phyloP scores from a whole-genome alignment of 1,140 invertebrate genomes.

The Brachionus koreanus region DNA sequence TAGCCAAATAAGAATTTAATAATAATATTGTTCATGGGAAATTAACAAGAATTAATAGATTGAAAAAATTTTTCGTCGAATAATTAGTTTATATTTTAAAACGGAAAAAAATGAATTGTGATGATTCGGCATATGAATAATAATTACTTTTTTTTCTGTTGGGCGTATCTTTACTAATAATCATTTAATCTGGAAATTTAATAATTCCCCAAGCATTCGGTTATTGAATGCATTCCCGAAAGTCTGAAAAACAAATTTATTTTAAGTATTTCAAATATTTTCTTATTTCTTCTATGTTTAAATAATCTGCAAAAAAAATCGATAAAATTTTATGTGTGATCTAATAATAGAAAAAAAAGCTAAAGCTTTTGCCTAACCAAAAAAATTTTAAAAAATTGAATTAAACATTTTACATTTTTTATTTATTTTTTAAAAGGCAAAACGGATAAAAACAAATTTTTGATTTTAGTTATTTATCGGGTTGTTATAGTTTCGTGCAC shows the following conservation, averaged over 20 bases:
- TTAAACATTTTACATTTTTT: background rate
- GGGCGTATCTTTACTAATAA: background rate
- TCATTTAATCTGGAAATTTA: background rate
- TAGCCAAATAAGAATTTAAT: background rate
- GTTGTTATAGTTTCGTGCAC: background rate
- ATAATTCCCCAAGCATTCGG: background rate
- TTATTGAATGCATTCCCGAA: background rate
- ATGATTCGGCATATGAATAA: background rate
- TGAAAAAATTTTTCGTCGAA: no score
- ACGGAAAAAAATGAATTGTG: background rate
- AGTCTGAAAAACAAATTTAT: background rate
- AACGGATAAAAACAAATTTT: background rate
- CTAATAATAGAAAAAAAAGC: background rate
- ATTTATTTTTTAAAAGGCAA: background rate
- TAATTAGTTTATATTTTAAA: no score
- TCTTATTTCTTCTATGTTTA: background rate
- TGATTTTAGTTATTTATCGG: background rate
- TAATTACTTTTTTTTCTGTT: background rate
- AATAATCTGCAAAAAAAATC: background rate
- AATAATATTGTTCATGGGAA: background rate
- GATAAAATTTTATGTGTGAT: background rate
- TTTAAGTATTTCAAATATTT: slow-evolving; percentile 1
- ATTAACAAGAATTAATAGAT: background rate
- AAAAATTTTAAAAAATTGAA: background rate
- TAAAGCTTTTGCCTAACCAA: background rate